These are phyloP conservation scores for Augiades crinisus DNA, from an alignment of 2,888 invertebrate genomes.

Conservation along the genomic window DNA sequence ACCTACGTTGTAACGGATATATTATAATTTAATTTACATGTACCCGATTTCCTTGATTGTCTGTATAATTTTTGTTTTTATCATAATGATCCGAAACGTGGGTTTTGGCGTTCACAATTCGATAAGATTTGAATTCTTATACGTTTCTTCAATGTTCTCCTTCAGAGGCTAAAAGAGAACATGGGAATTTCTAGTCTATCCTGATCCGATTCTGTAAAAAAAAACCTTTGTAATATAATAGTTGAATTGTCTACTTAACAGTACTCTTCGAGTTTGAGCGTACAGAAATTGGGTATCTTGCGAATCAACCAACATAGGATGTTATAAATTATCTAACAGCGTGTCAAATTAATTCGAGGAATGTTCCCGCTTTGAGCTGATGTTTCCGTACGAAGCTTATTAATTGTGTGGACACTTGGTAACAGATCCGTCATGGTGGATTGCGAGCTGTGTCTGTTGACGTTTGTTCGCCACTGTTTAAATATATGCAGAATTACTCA, in stretches of 20 bases:
- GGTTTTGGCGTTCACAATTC: too few relatives aligned
- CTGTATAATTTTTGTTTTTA: too few relatives aligned
- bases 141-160: too few relatives aligned
- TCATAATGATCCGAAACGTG: too few relatives aligned
- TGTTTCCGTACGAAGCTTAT: slow-evolving; percentile 68
- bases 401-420: slow-evolving; percentile 73
- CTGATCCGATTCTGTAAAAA: too few relatives aligned
- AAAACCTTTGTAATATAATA: too few relatives aligned
- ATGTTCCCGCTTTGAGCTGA: slow-evolving; percentile 61
- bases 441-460: slow-evolving; percentile 1
- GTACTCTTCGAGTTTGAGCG: slow-evolving; percentile 1
- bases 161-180: too few relatives aligned
- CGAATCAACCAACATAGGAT: slow-evolving; percentile 66
- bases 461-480: neutral
- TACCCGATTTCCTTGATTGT: too few relatives aligned
- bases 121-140: too few relatives aligned
- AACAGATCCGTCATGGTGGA: slow-evolving; percentile 59
- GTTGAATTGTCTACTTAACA: neutral
- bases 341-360: slow-evolving; percentile 80
- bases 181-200: too few relatives aligned
- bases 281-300: slow-evolving; percentile 39
- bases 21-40: neutral
- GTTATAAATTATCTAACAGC: slow-evolving; percentile 80
- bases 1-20: neutral
- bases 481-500: too few relatives aligned